phyloP scores from a whole-genome alignment of 92 coral and sea anemone species.

The Parazoanthus darwini region DNA sequence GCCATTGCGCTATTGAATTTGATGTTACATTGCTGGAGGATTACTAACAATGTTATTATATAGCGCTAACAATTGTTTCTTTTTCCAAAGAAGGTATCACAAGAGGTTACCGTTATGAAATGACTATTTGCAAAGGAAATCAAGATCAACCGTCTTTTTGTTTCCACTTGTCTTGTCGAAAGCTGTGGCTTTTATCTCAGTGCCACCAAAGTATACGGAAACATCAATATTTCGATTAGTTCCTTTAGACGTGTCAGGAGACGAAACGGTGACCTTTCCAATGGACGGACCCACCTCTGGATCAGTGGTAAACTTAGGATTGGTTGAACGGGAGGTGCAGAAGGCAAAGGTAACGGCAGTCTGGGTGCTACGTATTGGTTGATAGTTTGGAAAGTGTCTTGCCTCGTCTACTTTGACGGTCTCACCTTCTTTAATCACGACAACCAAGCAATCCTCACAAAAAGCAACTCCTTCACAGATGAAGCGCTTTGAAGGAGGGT shows the following conservation, averaged over 20 bases:
- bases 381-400: neutral
- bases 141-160: neutral
- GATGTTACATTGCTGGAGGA: no score
- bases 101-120: neutral
- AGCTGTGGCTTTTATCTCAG: conserved; percentile 64
- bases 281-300: conserved; percentile 50
- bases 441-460: neutral
- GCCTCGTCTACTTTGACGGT: neutral
- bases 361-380: neutral
- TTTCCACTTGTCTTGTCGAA: conserved; percentile 38
- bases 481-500: neutral
- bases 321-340: conserved; percentile 47
- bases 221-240: conserved; percentile 53
- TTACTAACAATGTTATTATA: no score
- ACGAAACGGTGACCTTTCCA: conserved; percentile 49
- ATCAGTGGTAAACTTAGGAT: conserved; percentile 50
- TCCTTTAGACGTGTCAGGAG: conserved; percentile 62
- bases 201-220: conserved; percentile 64
- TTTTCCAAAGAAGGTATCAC: no score
- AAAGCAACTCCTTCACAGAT: neutral
- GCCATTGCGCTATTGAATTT: no score
- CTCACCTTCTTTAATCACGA: conserved; percentile 8
- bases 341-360: conserved; percentile 1
- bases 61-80: no score
- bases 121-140: conserved; percentile 14